Conservation (phyloP, 2,888 invertebrate species). For the Sinhomidia bicolor region DNA sequence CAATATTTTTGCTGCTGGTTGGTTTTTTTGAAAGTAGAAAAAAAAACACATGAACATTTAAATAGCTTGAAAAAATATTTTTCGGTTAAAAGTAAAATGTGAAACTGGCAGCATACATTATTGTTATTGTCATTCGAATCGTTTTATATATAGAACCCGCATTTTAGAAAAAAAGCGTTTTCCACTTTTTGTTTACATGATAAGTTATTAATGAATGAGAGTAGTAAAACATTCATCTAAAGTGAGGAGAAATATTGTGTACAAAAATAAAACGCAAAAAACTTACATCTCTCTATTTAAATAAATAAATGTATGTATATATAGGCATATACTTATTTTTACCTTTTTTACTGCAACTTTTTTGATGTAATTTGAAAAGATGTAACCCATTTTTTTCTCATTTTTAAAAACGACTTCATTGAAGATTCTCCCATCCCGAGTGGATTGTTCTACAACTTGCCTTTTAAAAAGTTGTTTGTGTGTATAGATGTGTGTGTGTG, state of each 20-base stretch:
- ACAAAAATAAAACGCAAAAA: no score
- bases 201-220: conserved; percentile 26
- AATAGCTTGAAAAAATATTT: no score
- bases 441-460: conserved; percentile 43
- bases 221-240: background rate
- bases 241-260: background rate
- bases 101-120: no score
- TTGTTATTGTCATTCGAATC: no score
- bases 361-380: conserved; percentile 24
- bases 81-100: no score
- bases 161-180: background rate
- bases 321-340: background rate
- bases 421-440: background rate
- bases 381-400: background rate
- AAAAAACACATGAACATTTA: background rate
- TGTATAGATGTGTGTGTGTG: no score
- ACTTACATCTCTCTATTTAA: no score
- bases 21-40: background rate
- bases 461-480: conserved; percentile 40
- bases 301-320: background rate
- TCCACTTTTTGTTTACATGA: background rate
- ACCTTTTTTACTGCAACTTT: conserved; percentile 14
- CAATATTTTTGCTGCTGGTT: background rate
- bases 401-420: conserved; percentile 9
- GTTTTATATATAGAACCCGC: background rate